Evolutionary conservation across 2,888 invertebrate genomes (phyloP).

Genomic region (Lymantria monacha): DNA sequence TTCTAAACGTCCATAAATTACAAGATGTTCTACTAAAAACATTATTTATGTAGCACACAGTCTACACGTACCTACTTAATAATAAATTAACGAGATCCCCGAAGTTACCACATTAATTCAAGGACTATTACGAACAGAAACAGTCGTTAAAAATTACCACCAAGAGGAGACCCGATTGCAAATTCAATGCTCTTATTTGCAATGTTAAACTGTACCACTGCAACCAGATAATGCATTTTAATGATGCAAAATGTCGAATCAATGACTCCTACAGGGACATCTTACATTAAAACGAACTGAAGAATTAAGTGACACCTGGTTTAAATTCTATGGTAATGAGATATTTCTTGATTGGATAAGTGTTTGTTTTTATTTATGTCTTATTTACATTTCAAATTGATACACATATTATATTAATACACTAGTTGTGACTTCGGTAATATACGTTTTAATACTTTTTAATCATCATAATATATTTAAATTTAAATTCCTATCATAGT

Average conservation of each 20-base stretch:
- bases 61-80: constrained; percentile 28
- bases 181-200: constrained; percentile 71
- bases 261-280: constrained; percentile 49
- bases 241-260: constrained; percentile 76
- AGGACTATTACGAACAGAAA: constrained; percentile 60
- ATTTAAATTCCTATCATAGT: too few species aligned
- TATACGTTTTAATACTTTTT: too few species aligned
- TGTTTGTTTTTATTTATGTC: not conserved
- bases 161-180: constrained; percentile 61
- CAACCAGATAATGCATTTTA: constrained; percentile 82
- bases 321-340: constrained; percentile 39
- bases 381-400: too few species aligned
- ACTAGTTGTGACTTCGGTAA: too few species aligned
- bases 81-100: constrained; percentile 42
- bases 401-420: too few species aligned
- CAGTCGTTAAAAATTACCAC: constrained; percentile 79
- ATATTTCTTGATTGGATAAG: not conserved
- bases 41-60: constrained; percentile 9
- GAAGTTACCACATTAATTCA: constrained; percentile 66
- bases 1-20: not conserved
- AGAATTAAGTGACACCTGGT: constrained; percentile 61
- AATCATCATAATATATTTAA: too few species aligned
- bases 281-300: constrained; percentile 52
- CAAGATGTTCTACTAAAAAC: constrained; percentile 1
- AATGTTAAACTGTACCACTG: constrained; percentile 73